phyloP scores from a whole-genome alignment of 2,888 invertebrate species.

The Phaedon cochleariae region DNA sequence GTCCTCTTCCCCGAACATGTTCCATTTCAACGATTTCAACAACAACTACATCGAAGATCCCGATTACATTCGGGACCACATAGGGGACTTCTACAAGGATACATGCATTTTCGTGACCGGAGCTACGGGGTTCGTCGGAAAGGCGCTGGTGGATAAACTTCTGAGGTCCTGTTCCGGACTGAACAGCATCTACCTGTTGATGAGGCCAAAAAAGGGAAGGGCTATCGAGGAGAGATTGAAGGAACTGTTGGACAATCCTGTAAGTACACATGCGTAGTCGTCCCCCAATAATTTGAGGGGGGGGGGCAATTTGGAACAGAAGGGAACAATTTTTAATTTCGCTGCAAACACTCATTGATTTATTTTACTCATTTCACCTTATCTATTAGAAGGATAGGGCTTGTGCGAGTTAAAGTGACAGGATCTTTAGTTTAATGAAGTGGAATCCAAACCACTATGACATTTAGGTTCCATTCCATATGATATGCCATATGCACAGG shows the following conservation, averaged over 20 bases:
- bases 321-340: too few species aligned
- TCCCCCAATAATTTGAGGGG: too few species aligned
- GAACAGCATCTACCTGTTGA: conserved; percentile 79
- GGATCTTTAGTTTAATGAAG: too few species aligned
- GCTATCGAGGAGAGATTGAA: conserved; percentile 75
- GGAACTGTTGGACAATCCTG: conserved; percentile 77
- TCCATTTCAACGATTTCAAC: background rate
- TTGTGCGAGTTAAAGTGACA: too few species aligned
- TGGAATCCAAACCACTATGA: too few species aligned
- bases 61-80: conserved; percentile 47
- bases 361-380: too few species aligned
- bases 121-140: conserved; percentile 82
- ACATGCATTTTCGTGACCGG: conserved; percentile 56
- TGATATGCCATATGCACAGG: too few species aligned
- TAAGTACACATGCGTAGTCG: conserved; percentile 51
- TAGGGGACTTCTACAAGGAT: conserved; percentile 54
- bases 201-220: conserved; percentile 78
- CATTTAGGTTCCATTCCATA: too few species aligned
- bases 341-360: too few species aligned
- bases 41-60: conserved; percentile 36
- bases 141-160: conserved; percentile 91
- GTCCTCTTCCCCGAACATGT: background rate
- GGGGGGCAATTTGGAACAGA: too few species aligned
- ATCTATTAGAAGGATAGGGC: too few species aligned
- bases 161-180: conserved; percentile 85